Conservation (phyloP, 1,140 invertebrate genomes). For the Drosophila paulistorum region DNA sequence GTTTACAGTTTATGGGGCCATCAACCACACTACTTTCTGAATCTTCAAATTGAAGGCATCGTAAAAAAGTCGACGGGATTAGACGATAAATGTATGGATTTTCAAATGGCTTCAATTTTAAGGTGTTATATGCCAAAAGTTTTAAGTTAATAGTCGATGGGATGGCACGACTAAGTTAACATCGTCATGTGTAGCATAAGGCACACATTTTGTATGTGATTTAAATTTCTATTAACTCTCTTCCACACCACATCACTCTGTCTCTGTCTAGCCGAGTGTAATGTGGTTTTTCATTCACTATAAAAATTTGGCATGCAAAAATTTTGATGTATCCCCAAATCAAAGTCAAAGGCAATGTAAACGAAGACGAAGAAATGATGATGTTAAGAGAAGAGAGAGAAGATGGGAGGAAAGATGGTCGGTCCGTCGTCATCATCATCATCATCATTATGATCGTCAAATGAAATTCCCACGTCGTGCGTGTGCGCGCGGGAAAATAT, state of each 20-base stretch:
- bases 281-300: conserved; percentile 1
- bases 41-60: not conserved
- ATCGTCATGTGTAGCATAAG: not conserved
- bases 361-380: not conserved
- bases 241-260: too few species aligned
- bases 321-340: conserved; percentile 3
- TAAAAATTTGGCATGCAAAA: conserved; percentile 2
- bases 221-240: conserved; percentile 5
- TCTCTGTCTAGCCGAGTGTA: not conserved
- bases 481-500: conserved; percentile 73
- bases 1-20: too few species aligned
- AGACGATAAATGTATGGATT: too few species aligned
- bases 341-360: not conserved
- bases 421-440: not conserved
- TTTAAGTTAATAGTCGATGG: not conserved
- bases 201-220: not conserved
- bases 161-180: not conserved
- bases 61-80: not conserved
- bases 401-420: not conserved
- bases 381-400: not conserved
- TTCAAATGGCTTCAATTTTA: too few species aligned
- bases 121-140: not conserved
- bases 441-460: conserved; percentile 27
- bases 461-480: conserved; percentile 78
- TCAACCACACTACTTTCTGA: not conserved